Percentiles rank a stretch among this genome's conserved stretches.
Conservation (phyloP, 2,888 invertebrate genomes). For the Erannis defoliaria region DNA sequence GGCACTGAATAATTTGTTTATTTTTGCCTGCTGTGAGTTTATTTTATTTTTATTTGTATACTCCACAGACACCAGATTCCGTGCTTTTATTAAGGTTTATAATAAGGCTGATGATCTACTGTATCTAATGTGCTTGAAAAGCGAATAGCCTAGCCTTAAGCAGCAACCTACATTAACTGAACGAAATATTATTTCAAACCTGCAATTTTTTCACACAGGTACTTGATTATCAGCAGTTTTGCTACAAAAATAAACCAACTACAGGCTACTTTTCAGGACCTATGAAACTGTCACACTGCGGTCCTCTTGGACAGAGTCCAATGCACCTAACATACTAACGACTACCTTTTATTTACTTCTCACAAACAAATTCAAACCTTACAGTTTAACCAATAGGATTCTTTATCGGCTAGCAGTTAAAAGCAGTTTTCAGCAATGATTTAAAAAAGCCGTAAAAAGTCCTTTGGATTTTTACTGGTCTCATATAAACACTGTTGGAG, state of each 20-base stretch:
- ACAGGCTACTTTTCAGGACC: conserved; percentile 63
- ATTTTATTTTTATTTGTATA: too few species aligned
- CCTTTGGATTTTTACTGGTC: conserved; percentile 32
- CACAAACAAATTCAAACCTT: conserved; percentile 16
- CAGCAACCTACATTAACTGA: too few species aligned
- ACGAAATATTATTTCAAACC: too few species aligned
- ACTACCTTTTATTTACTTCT: conserved; percentile 37
- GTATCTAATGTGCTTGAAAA: too few species aligned
- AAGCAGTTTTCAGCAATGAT: conserved; percentile 21
- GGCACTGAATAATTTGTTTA: too few species aligned
- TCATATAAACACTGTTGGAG: conserved; percentile 32
- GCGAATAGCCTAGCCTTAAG: too few species aligned
- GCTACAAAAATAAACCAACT: conserved; percentile 44
- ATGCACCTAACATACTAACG: conserved; percentile 43
- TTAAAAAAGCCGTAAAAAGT: conserved; percentile 30
- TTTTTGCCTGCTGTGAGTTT: too few species aligned
- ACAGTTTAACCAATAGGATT: neutral
- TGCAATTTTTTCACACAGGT: neutral
- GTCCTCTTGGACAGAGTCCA: conserved; percentile 51
- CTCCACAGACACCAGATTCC: too few species aligned
- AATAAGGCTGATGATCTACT: too few species aligned
- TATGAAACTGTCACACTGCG: conserved; percentile 63
- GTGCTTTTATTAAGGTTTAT: too few species aligned
- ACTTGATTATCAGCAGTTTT: conserved; percentile 7
- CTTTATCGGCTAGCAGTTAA: neutral